Percentiles rank a stretch among this genome's conserved stretches.
phyloP scores from a whole-genome alignment of 1,140 invertebrate species.

The Bombus haemorrhoidalis region DNA sequence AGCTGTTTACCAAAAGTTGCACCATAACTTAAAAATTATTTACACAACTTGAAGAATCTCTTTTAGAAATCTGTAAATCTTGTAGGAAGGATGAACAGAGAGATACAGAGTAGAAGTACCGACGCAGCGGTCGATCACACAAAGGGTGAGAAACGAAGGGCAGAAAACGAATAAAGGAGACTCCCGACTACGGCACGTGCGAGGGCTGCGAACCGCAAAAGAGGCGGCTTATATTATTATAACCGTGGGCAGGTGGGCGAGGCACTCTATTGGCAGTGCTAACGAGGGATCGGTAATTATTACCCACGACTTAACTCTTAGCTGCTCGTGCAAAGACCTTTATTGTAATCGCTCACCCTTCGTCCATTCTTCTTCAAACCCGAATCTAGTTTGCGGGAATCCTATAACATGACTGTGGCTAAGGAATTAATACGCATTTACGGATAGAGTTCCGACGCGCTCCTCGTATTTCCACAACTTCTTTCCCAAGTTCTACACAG shows the following conservation, averaged over 20 bases:
- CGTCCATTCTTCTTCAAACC: constrained; percentile 19
- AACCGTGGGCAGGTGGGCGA: constrained; percentile 75
- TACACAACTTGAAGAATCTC: not conserved
- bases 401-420: constrained; percentile 39
- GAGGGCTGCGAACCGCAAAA: constrained; percentile 73
- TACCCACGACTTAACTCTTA: constrained; percentile 73
- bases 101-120: constrained; percentile 25
- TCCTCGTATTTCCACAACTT: not conserved
- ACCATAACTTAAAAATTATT: not conserved
- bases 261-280: constrained; percentile 68
- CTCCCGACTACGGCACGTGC: constrained; percentile 74
- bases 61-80: not conserved
- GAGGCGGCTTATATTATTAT: constrained; percentile 77
- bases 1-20: no score
- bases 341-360: constrained; percentile 60
- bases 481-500: not conserved
- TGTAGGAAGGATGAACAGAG: not conserved
- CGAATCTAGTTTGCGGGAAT: constrained; percentile 57
- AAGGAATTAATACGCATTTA: constrained; percentile 53
- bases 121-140: constrained; percentile 47
- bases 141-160: constrained; percentile 63
- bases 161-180: constrained; percentile 66
- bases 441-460: not conserved
- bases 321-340: constrained; percentile 71
- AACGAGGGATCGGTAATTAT: constrained; percentile 75